Base-by-base conservation (phyloP, 2,888 invertebrate species). In the Chironomus tentans region DNA sequence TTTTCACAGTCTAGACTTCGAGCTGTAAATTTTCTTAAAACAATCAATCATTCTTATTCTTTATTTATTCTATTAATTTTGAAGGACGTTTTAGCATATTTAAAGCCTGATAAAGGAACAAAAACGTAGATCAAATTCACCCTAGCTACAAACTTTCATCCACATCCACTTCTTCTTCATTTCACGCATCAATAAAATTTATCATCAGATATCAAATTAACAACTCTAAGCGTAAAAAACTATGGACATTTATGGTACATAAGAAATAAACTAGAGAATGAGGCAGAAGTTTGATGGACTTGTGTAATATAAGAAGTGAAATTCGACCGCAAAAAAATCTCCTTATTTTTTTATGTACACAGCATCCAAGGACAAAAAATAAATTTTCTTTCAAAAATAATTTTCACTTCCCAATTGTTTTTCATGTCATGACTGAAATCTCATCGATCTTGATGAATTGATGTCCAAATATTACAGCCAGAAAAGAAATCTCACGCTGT, bases 371-470 rank as follows among this genome's bases (percentile, higher is more conserved):
- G 38, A 38, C 38, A 10, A 38, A 38, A 15, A 50, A n/a, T 50
- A n/a, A 50, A 15, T 50, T 56, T 56, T 56, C 18, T 56, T 4
- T 56, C 6, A 56, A 56, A 28, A 38, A 7, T 38, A 38, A 38
- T 38, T 38, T 38, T 38, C 38, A 38, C 38, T 38, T 38, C 10
- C 38, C 62, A 21, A 62, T 62, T 62, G 62, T 18, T 12, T 68
- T 68, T 68, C 28, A 24, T n/a, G n/a, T 3, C 24, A 15, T 38
- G 38, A 38, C 38, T 38, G 10, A 4, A 28, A 28, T 68, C 21
- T 68, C n/a, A 12, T 68, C 68, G 70, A 70, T 70, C 70, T 70
- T 70, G 70, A 70, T 70, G 70, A 70, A 70, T 70, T 70, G 70
- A 48, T 70, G 46, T 18, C 70, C 18, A 47, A 70, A 21, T 38